Evolutionary conservation across 64 coral and sea anemone genomes (phyloP), one percentile per base, ranked within the genome.

Genomic region (Actinia tenebrosa): DNA sequence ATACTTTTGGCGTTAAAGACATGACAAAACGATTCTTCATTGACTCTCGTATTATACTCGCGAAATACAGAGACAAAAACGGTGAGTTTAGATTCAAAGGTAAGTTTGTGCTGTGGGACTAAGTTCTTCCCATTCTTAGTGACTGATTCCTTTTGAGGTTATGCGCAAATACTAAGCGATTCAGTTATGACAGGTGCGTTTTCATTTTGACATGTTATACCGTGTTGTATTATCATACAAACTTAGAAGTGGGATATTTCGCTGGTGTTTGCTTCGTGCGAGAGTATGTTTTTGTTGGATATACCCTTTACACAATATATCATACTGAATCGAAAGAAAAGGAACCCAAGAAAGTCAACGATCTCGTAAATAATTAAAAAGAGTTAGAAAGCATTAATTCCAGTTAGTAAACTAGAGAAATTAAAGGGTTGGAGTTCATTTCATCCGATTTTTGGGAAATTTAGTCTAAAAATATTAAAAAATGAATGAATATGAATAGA

Each of bases 361-460:
- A 75, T 75, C 69, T 75, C 25, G 26, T 75, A 42, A 75, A 75
- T 75, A 75, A 75, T 75, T 75, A 7, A 75, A 75, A 42, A 75
- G 69, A 26, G 25, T 27, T 75, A 15, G 25, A 23, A 66, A 37
- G 26, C 26, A 75, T 75, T 75, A 75, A 75, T 75, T 2, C 69
- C 3, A 75, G 9, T 42, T 3, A 72, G 69, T 75, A 75, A 75
- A 75, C n/a, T 75, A 10, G 13, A 75, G n/a, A 64, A 64, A 64
- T 22, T 19, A 6, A 6, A 66, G 15, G 1, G 10, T 0, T 58
- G 56, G 0, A 14, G 56, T 58, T 58, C 6, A 14, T 58, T 11
- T 11, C 56, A 5, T 58, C 10, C 56, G 15, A 58, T 66, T 23
- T 75, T 20, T 69, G 5, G 64, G 64, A 2, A 37, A 8, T 50